Evolutionary conservation across 2,113 vertebrate genomes (phyloP), one percentile per base, ranked within the genome.

Genomic region (Pangasianodon gigas): DNA sequence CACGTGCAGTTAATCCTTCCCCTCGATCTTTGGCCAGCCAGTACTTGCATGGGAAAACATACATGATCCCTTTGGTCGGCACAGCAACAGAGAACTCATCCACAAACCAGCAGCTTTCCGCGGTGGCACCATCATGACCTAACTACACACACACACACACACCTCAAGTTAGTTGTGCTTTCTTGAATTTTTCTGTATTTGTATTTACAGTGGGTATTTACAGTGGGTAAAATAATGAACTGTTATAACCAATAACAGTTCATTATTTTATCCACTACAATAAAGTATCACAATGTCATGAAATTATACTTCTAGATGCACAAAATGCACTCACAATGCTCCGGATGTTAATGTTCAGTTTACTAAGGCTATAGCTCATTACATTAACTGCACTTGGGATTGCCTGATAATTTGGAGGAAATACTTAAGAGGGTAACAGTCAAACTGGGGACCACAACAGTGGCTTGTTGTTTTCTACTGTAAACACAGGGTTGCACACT

Each of bases 1-100:
- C 88, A 0, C 97, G 94, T 0, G 98, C 93, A 0, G 98, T 98
- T 89, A 99, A 93, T 0, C 98, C 98, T 0, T 99, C 98, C 0
- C 98, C 98, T 89, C 97, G 96, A 93, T 99, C 98, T 95, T 97
- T 98, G 95, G 98, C 98, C 90, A 99, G 95, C 98, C 98, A 99
- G 95, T 97, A 99, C 90, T 98, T 98, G 91, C 98, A 99, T 41
- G 93, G 93, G 89, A 99, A 96, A 5, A 95, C 96, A 86, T 97
- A 99, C 96, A 97, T 98, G 93, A 96, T 94, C 0, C 98, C 98
- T 94, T 97, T 98, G 82, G 98, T 99, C 91, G 98, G 98, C 92
- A 99, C 97, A 0, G 97, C 80, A 29, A 99, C 94, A 37, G 94
- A 94, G 91, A 99, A 93, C 93, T 98, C 98, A 11, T 98, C 97